Base-by-base conservation (phyloP, 2,797 vertebrate species). In the Orestias chungarensis region DNA sequence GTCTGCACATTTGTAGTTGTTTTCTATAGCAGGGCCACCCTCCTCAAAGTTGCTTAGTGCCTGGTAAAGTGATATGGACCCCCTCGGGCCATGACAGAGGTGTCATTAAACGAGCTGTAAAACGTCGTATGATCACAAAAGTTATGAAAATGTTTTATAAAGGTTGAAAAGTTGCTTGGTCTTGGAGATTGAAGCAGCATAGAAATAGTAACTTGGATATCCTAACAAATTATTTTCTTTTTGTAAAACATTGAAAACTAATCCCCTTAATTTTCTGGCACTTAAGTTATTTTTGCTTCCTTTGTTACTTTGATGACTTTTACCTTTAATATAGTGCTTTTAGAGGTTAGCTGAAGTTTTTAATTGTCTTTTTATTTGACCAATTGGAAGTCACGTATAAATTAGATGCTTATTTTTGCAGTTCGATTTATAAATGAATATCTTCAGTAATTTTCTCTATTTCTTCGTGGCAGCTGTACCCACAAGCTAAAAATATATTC, bases 401-500 rank as follows among this genome's bases (percentile, higher is more conserved):
- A 68, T 35, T 68, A 10, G 4, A 25, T 23, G 8, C 12, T 64
- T 55, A 20, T 12, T 12, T 46, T 7, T 23, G 8, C 25, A 66
- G 27, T 46, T 23, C 6, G 29, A 47, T 29, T 12, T 12, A 10
- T 59, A n/a, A 49, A 49, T 6, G 31, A 23, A 35, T 23, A 61
- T 31, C 15, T 12, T 57, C 18, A 47, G 29, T 35, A 23, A 23
- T 76, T 82, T 76, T 52, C 55, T 65, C 61, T 81, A 82, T 84
- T 83, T 79, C 68, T 76, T 35, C n/a, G 5, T 64, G 70, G 29
- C 80, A 79, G 71, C 73, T 68, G 15, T 25, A 68, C 47, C 74
- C 68, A 17, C 71, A 23, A 50, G 76, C 76, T 68, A 71, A 64
- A 49, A n/a, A 64, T 74, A 77, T 57, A 68, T 74, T 73, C 68